A percentile compares a stretch with the other conserved stretches of the same genome.
These are phyloP conservation scores for Ptiloglossa arizonensis DNA, from an alignment of 1,140 invertebrate species.

Conservation along the genomic window DNA sequence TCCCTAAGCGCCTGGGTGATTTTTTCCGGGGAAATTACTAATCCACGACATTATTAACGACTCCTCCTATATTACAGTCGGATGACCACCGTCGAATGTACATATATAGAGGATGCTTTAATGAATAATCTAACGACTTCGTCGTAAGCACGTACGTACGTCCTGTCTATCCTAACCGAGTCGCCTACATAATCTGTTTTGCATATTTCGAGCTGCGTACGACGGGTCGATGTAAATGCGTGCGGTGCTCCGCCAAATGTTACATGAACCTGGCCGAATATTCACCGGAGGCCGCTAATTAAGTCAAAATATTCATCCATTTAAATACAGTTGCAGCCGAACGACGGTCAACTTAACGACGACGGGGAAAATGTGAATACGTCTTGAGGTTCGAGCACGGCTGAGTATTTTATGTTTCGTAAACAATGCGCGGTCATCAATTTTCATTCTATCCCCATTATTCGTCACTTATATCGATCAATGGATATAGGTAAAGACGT, in stretches of 20 bases:
- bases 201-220: conserved; percentile 72
- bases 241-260: conserved; percentile 64
- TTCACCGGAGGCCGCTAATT: conserved; percentile 63
- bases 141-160: conserved; percentile 43
- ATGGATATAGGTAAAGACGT: too few relatives aligned
- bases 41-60: conserved; percentile 67
- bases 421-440: too few relatives aligned
- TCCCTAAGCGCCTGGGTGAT: not conserved
- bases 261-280: conserved; percentile 62
- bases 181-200: conserved; percentile 75
- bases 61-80: conserved; percentile 69
- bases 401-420: too few relatives aligned
- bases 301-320: conserved; percentile 61
- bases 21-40: conserved; percentile 46
- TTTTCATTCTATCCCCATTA: too few relatives aligned
- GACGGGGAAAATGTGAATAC: conserved; percentile 23
- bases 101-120: conserved; percentile 64
- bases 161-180: conserved; percentile 52
- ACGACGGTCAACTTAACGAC: conserved; percentile 59
- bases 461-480: too few relatives aligned
- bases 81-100: conserved; percentile 52
- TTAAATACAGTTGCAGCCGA: conserved; percentile 42
- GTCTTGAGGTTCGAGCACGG: not conserved
- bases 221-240: conserved; percentile 71
- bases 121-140: conserved; percentile 76